These are phyloP conservation scores for Glyptemys insculpta DNA, from an alignment of 2,797 vertebrate species.

Conservation along the genomic window DNA sequence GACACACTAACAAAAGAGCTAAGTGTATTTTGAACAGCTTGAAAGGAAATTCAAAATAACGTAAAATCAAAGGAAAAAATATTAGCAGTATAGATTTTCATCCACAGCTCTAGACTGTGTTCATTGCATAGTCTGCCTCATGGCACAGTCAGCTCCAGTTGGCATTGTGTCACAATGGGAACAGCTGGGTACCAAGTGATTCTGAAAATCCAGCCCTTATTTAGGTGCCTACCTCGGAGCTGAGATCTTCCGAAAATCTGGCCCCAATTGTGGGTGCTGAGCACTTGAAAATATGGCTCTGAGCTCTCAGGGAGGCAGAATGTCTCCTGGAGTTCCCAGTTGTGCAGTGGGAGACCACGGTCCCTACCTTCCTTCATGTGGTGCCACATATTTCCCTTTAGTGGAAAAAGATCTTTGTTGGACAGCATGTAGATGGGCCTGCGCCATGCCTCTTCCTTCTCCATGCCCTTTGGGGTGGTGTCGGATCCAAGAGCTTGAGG, in stretches of 20 bases:
- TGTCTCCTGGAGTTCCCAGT: not conserved
- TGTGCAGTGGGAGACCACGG: not conserved
- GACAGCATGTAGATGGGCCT: not conserved
- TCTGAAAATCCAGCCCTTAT: not conserved
- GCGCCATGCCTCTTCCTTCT: accelerated
- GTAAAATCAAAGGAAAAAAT: not conserved
- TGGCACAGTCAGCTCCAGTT: accelerated
- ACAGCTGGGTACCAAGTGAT: accelerated
- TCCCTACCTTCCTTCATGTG: not conserved
- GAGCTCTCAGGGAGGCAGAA: not conserved
- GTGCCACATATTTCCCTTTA: not conserved
- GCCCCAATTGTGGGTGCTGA: accelerated
- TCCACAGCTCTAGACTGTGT: not conserved
- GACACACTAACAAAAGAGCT: not conserved
- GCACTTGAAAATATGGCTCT: not conserved
- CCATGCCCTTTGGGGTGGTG: not conserved
- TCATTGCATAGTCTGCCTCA: not conserved
- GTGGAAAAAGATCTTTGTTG: not conserved
- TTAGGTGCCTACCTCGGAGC: not conserved
- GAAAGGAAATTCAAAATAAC: not conserved
- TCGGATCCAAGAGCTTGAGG: not conserved
- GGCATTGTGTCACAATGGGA: not conserved
- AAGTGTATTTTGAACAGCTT: not conserved
- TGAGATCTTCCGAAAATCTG: not conserved
- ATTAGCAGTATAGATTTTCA: not conserved